Evolutionary conservation across 2,113 vertebrate genomes (phyloP), one percentile per base, ranked within the genome.

Genomic region (Morone saxatilis): DNA sequence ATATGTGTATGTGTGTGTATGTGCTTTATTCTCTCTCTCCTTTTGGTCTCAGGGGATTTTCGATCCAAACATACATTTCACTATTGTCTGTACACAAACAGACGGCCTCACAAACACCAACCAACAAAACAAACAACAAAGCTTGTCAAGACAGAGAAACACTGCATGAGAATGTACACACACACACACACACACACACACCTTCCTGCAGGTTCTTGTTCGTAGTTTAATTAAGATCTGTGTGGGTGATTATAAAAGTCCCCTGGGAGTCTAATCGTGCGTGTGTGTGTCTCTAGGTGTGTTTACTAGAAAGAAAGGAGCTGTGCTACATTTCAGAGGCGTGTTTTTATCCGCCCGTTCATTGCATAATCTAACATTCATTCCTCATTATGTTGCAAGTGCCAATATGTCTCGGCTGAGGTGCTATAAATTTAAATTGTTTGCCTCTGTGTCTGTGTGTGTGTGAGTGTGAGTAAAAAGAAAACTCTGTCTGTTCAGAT

Each of bases 211-310:
- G 73, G 57, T 62, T 91, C 89, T 86, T 90, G 85, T 71, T 89
- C 36, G 6, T 41, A 54, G 53, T 81, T 86, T 88, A 90, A 90
- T 90, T 88, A 85, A 84, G 83, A 89, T 79, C 48, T 65, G 31
- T 57, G 63, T 63, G 77, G 61, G 51, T 69, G 84, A 87, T 81
- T 86, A 78, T 60, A 48, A 86, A 75, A 78, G 78, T 80, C 81
- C 66, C 41, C 10, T 9, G 40, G 56, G 73, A 62, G 68, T 81
- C 41, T 81, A 60, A 78, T 16, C n/a, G 38, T 47, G 45, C 61
- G 61, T 78, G 68, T 74, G 70, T 75, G 75, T 70, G 66, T 80
- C 8, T 47, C 43, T 80, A 20, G 41, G 69, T 87, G 80, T 71
- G 62, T 45, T 76, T 40, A 63, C 22, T 5, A 47, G 2, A 71